These are phyloP conservation scores for Apotomis capreana DNA, from an alignment of 2,888 invertebrate genomes.

Conservation along the genomic window DNA sequence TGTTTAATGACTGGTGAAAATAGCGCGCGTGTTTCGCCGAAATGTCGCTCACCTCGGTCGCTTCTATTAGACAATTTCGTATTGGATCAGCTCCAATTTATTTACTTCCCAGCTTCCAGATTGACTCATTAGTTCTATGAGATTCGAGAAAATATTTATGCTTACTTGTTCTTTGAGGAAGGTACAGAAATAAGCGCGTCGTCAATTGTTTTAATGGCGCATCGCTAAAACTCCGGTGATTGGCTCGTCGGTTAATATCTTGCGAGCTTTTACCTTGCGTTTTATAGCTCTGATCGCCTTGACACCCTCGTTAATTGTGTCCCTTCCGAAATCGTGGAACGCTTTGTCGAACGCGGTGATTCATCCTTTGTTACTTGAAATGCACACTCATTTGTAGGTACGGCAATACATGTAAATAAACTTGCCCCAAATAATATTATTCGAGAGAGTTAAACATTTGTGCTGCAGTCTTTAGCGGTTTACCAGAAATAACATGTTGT, in stretches of 20 bases:
- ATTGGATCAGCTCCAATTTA: constrained; percentile 72
- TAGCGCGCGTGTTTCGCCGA: constrained; percentile 64
- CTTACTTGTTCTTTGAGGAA: constrained; percentile 49
- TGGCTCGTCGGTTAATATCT: constrained; percentile 20
- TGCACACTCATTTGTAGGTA: constrained; percentile 20
- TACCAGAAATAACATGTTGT: constrained; percentile 13
- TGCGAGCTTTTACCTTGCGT: constrained; percentile 38
- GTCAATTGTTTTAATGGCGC: constrained; percentile 27
- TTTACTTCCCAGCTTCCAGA: constrained; percentile 58
- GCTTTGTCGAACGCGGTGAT: constrained; percentile 33
- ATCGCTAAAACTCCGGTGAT: constrained; percentile 14
- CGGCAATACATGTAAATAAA: constrained; percentile 18
- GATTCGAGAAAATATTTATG: constrained; percentile 60
- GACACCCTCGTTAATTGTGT: constrained; percentile 28
- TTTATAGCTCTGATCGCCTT: constrained; percentile 34
- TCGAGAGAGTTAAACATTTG: constrained; percentile 17
- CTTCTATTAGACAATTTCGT: constrained; percentile 65
- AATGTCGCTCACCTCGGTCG: constrained; percentile 75
- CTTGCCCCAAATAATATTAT: constrained; percentile 19
- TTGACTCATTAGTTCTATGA: constrained; percentile 49
- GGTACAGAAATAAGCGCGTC: constrained; percentile 26
- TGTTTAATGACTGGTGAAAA: constrained; percentile 69
- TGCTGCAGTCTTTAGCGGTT: neutral
- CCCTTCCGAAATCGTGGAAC: constrained; percentile 17
- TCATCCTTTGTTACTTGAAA: constrained; percentile 34